Evolutionary conservation across 2,888 invertebrate species (phyloP).

Genomic region (Ecliptopera silaceata): DNA sequence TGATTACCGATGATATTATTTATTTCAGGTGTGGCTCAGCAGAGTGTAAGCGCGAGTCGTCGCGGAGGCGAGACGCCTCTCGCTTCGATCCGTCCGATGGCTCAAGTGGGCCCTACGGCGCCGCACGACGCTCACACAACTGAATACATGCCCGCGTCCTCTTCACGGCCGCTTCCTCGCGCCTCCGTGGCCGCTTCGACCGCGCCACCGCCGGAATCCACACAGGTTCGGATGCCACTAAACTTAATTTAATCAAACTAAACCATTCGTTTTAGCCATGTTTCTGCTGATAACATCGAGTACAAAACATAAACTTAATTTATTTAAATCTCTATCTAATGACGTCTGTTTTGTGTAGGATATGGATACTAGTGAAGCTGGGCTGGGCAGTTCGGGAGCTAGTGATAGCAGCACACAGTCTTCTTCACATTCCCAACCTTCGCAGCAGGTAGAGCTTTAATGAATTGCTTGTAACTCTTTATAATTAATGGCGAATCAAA

Average conservation of each 20-base stretch:
- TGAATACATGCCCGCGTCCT: slow-evolving; percentile 94
- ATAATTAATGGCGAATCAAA: too few relatives aligned
- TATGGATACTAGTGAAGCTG: slow-evolving; percentile 77
- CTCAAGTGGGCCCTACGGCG: slow-evolving; percentile 92
- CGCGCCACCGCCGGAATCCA: slow-evolving; percentile 75
- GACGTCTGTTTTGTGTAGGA: slow-evolving; percentile 52
- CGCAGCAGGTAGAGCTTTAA: slow-evolving; percentile 62
- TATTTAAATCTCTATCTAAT: too few relatives aligned
- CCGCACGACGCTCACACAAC: slow-evolving; percentile 84
- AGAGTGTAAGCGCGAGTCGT: slow-evolving; percentile 81
- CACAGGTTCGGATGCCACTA: slow-evolving; percentile 44
- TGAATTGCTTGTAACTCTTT: neutral
- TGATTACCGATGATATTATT: neutral
- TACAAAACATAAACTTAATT: too few relatives aligned
- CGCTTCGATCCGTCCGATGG: slow-evolving; percentile 96
- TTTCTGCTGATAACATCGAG: too few relatives aligned
- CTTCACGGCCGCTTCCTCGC: slow-evolving; percentile 84
- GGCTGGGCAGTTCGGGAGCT: slow-evolving; percentile 72
- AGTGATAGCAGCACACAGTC: slow-evolving; percentile 73
- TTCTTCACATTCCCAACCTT: slow-evolving; percentile 71
- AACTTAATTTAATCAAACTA: neutral
- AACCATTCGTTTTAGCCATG: too few relatives aligned
- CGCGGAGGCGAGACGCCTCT: slow-evolving; percentile 91
- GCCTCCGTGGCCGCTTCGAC: slow-evolving; percentile 88
- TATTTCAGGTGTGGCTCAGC: slow-evolving; percentile 69